These are phyloP conservation scores for Lamellibrachia luymesi DNA, from an alignment of 1,140 invertebrate species.

Conservation along the genomic window DNA sequence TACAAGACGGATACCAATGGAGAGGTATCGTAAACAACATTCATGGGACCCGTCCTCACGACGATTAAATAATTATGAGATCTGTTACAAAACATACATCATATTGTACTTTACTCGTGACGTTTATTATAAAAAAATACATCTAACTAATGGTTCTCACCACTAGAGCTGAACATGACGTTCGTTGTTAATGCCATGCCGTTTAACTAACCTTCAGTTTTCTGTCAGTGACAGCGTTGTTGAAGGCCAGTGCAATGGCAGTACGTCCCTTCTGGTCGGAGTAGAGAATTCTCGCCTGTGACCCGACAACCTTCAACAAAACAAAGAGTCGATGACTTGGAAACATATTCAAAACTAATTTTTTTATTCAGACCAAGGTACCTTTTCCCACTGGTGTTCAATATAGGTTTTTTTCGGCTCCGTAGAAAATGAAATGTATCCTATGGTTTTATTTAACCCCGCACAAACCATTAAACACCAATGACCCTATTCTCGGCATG, in stretches of 20 bases:
- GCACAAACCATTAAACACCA: too few species aligned
- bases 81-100: neutral
- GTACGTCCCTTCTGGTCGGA: constrained; percentile 64
- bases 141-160: neutral
- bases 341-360: too few species aligned
- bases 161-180: neutral
- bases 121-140: neutral
- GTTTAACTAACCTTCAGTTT: constrained; percentile 53
- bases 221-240: constrained; percentile 61
- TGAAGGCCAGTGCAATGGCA: constrained; percentile 65
- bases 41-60: too few species aligned
- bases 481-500: too few species aligned
- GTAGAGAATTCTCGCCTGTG: constrained; percentile 69
- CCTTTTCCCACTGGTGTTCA: too few species aligned
- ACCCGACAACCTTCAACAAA: constrained; percentile 60
- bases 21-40: too few species aligned
- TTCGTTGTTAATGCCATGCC: neutral
- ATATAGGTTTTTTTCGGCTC: too few species aligned
- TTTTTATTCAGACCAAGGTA: too few species aligned
- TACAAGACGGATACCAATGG: too few species aligned
- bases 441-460: too few species aligned
- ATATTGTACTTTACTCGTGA: neutral
- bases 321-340: neutral
- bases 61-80: too few species aligned
- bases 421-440: too few species aligned